phyloP scores from a whole-genome alignment of 2,797 vertebrate genomes.

The Hippocampus kuda region DNA sequence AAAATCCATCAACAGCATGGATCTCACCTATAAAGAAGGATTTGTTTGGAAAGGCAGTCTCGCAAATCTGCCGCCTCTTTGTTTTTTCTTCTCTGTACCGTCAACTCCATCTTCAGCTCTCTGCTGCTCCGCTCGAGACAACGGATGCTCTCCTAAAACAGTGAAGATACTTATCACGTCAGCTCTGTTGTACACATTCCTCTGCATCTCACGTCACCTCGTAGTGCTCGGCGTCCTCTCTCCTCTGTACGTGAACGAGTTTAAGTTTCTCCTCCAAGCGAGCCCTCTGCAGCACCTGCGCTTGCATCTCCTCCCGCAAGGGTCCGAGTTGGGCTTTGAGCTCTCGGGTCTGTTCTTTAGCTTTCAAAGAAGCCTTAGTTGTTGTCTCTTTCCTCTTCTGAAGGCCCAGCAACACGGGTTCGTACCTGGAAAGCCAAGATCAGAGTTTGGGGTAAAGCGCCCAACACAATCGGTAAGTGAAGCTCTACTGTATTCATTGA shows the following conservation, averaged over 20 bases:
- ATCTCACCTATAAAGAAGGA: constrained; percentile 77
- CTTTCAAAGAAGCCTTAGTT: constrained; percentile 64
- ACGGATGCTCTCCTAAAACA: constrained; percentile 72
- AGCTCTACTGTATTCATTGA: not conserved
- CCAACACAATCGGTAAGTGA: not conserved
- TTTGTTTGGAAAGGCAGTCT: constrained; percentile 70
- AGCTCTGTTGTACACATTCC: not conserved
- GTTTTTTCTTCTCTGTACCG: constrained; percentile 80
- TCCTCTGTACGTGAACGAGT: constrained; percentile 71
- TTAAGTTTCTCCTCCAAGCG: constrained; percentile 80
- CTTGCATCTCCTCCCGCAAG: constrained; percentile 72
- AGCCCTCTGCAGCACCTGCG: constrained; percentile 70
- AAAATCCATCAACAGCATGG: not conserved
- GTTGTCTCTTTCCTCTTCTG: constrained; percentile 74
- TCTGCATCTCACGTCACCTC: constrained; percentile 58
- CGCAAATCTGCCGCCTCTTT: constrained; percentile 76
- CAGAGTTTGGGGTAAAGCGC: not conserved
- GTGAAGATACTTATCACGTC: too few species aligned
- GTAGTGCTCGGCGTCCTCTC: constrained; percentile 77
- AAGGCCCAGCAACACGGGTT: constrained; percentile 79
- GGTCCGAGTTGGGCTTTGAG: constrained; percentile 74
- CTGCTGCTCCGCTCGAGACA: constrained; percentile 78
- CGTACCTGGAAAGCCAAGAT: constrained; percentile 60
- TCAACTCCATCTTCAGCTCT: constrained; percentile 75
- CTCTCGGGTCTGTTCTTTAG: constrained; percentile 73